phyloP scores from a whole-genome alignment of 2,797 vertebrate species.

The Trachops cirrhosus region DNA sequence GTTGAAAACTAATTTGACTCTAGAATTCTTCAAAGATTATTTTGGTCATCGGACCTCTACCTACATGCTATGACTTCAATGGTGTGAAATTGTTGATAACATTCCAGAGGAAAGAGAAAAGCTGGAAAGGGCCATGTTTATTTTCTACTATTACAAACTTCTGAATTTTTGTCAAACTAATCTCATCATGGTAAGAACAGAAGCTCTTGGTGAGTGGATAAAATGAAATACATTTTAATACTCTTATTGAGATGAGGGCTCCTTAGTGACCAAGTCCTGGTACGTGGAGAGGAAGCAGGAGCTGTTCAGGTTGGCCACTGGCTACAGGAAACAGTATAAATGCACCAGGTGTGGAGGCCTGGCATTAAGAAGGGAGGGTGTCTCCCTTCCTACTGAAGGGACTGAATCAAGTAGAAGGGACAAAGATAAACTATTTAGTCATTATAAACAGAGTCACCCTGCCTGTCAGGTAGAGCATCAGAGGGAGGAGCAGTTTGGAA shows the following conservation, averaged over 20 bases:
- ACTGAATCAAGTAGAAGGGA: neutral
- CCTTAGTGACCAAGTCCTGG: neutral
- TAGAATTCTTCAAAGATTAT: neutral
- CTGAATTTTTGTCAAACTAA: neutral
- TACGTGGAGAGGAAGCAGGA: neutral
- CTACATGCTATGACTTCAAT: neutral
- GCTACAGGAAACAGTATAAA: neutral
- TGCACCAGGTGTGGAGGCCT: accelerated
- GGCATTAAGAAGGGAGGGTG: neutral
- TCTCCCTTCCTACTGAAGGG: neutral
- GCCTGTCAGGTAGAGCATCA: neutral
- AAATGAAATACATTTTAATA: neutral
- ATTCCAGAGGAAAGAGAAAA: neutral
- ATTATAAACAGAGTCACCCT: neutral
- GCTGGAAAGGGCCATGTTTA: neutral
- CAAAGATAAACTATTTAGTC: neutral
- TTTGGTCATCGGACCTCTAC: neutral
- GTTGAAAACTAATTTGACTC: neutral
- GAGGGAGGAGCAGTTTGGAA: neutral
- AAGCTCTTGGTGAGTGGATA: neutral
- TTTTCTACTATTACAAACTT: neutral
- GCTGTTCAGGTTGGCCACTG: neutral
- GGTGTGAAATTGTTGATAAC: neutral
- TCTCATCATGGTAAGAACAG: neutral
- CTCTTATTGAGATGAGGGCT: neutral